These are phyloP conservation scores for Mactra quadrangularis DNA, from an alignment of 1,140 invertebrate species.

Conservation along the genomic window DNA sequence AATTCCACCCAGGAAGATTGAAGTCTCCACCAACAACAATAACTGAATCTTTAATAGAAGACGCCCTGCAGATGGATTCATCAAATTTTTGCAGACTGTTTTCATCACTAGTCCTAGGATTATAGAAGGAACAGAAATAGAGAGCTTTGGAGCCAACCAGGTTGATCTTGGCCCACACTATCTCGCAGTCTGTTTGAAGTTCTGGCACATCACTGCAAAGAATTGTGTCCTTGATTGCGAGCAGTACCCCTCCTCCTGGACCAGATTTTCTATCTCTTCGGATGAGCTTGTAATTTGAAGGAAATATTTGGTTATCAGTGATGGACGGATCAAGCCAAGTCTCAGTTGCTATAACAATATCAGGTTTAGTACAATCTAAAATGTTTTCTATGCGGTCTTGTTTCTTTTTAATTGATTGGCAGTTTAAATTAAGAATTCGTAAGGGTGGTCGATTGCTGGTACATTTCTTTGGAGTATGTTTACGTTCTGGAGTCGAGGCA, in stretches of 20 bases:
- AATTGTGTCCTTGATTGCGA: too few relatives aligned
- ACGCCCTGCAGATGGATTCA: neutral
- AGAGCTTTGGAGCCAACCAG: too few relatives aligned
- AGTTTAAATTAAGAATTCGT: slow-evolving; percentile 61
- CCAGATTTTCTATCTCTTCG: too few relatives aligned
- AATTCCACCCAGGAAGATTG: too few relatives aligned
- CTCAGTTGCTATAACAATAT: slow-evolving; percentile 64
- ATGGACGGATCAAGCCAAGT: slow-evolving; percentile 60
- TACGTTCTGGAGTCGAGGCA: slow-evolving; percentile 46
- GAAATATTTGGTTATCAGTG: slow-evolving; percentile 27
- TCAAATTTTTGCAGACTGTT: neutral
- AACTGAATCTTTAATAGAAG: slow-evolving; percentile 14
- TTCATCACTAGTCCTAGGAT: neutral
- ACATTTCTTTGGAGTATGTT: neutral
- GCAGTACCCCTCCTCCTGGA: too few relatives aligned
- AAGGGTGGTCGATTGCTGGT: slow-evolving; percentile 36
- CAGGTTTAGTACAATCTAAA: slow-evolving; percentile 55
- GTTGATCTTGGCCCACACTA: slow-evolving; percentile 34
- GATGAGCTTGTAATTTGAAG: too few relatives aligned
- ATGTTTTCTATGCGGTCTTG: slow-evolving; percentile 53
- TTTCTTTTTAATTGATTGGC: slow-evolving; percentile 61
- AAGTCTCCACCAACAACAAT: too few relatives aligned
- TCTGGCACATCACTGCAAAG: slow-evolving; percentile 2
- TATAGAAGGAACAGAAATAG: slow-evolving; percentile 7
- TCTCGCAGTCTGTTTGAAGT: slow-evolving; percentile 30